phyloP scores from a whole-genome alignment of 1,140 invertebrate species.

The Meteorus sp. region DNA sequence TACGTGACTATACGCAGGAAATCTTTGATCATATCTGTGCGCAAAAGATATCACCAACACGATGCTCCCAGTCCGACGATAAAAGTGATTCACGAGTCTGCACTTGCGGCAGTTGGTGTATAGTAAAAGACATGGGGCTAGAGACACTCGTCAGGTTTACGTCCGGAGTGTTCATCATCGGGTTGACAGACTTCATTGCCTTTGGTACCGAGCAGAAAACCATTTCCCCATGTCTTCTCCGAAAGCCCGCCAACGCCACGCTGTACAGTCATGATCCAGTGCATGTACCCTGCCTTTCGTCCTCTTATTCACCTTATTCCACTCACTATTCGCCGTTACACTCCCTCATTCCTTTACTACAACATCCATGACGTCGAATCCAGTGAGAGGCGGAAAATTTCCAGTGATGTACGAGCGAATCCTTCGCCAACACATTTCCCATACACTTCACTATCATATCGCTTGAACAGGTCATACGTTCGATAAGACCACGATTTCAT shows the following conservation, averaged over 20 bases:
- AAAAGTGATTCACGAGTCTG: slow-evolving; percentile 51
- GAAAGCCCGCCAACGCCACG: slow-evolving; percentile 9
- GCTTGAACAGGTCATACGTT: no score
- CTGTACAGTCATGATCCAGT: no score
- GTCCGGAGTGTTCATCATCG: slow-evolving; percentile 49
- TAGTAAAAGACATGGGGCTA: slow-evolving; percentile 37
- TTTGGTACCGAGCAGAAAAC: slow-evolving; percentile 32
- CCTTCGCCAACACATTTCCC: slow-evolving; percentile 46
- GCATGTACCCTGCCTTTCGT: no score
- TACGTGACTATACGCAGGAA: slow-evolving; percentile 18
- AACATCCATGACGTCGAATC: slow-evolving; percentile 22
- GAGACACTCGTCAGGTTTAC: slow-evolving; percentile 53
- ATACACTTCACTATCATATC: slow-evolving; percentile 44
- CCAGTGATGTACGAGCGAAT: slow-evolving; percentile 43
- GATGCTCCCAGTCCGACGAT: slow-evolving; percentile 34
- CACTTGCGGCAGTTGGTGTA: slow-evolving; percentile 36
- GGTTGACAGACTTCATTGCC: slow-evolving; percentile 52
- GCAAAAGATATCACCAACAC: slow-evolving; percentile 26
- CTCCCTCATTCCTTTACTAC: slow-evolving; percentile 11
- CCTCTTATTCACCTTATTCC: background rate
- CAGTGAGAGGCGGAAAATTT: slow-evolving; percentile 19
- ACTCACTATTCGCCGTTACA: background rate
- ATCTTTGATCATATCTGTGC: slow-evolving; percentile 12
- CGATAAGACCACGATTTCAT: no score
- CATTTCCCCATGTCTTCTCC: slow-evolving; percentile 25